Evolutionary conservation across 2,113 vertebrate species (phyloP).

Genomic region (Gobiocypris rarus): DNA sequence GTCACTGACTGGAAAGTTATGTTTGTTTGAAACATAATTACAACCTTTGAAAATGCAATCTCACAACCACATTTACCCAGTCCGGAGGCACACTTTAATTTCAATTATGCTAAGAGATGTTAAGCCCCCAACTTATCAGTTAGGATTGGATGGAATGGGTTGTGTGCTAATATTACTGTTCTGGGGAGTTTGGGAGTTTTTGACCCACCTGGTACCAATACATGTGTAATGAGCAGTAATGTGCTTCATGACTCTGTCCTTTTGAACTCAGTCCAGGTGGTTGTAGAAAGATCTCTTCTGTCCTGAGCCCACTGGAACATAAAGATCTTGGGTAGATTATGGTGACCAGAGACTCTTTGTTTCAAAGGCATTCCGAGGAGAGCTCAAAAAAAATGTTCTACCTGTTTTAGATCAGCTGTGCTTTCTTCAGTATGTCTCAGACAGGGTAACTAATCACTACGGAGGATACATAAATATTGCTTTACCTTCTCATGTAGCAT

Average conservation of each 20-base stretch:
- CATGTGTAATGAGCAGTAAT: slow-evolving; percentile 47
- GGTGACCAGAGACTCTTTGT: neutral
- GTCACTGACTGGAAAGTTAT: slow-evolving; percentile 33
- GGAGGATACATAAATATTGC: too few species aligned
- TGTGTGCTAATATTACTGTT: slow-evolving; percentile 14
- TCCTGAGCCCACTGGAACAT: slow-evolving; percentile 28
- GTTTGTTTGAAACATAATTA: slow-evolving; percentile 29
- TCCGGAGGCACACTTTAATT: neutral
- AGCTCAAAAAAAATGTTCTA: slow-evolving; percentile 11
- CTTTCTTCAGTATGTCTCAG: neutral
- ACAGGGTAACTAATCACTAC: neutral
- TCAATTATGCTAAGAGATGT: neutral
- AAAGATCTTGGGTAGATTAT: slow-evolving; percentile 33
- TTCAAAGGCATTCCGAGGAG: slow-evolving; percentile 40
- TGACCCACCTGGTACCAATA: slow-evolving; percentile 61
- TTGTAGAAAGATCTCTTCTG: slow-evolving; percentile 8
- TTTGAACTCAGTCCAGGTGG: slow-evolving; percentile 57
- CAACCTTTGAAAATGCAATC: slow-evolving; percentile 14
- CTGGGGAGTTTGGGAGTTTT: neutral
- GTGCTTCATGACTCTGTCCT: slow-evolving; percentile 49
- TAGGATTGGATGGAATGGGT: neutral
- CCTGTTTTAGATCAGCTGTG: neutral
- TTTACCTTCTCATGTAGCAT: too few species aligned
- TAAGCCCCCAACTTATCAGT: neutral
- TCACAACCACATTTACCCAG: slow-evolving; percentile 15